Conservation (phyloP, 2,888 invertebrate species). For the Ornithoptera priamus region DNA sequence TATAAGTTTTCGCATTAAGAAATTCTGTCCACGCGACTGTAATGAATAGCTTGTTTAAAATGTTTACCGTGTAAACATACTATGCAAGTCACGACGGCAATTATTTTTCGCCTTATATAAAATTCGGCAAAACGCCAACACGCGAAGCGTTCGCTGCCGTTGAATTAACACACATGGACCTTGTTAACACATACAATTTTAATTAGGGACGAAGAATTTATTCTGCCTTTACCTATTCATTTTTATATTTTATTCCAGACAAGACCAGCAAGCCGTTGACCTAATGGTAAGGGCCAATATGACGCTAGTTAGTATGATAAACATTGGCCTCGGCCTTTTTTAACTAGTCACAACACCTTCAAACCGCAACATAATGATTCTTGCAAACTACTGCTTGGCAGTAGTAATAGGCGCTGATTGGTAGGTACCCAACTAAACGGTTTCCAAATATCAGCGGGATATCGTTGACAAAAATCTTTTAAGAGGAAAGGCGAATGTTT, state of each 20-base stretch:
- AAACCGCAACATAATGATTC: too few species aligned
- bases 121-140: constrained; percentile 19
- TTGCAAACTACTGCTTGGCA: too few species aligned
- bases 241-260: background rate
- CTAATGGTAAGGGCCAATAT: too few species aligned
- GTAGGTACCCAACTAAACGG: too few species aligned
- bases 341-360: too few species aligned
- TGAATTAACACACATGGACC: constrained; percentile 15
- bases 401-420: too few species aligned
- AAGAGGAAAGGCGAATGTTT: too few species aligned
- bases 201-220: background rate
- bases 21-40: background rate
- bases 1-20: background rate
- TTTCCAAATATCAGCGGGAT: too few species aligned
- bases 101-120: constrained; percentile 12
- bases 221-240: background rate
- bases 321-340: too few species aligned
- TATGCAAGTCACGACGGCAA: constrained; percentile 9
- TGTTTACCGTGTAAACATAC: background rate
- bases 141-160: constrained; percentile 13
- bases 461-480: too few species aligned
- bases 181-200: background rate
- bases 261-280: too few species aligned
- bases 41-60: background rate
- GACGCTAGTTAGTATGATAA: too few species aligned